These are phyloP conservation scores for Noctua janthina DNA, from an alignment of 2,888 invertebrate genomes.

Conservation along the genomic window DNA sequence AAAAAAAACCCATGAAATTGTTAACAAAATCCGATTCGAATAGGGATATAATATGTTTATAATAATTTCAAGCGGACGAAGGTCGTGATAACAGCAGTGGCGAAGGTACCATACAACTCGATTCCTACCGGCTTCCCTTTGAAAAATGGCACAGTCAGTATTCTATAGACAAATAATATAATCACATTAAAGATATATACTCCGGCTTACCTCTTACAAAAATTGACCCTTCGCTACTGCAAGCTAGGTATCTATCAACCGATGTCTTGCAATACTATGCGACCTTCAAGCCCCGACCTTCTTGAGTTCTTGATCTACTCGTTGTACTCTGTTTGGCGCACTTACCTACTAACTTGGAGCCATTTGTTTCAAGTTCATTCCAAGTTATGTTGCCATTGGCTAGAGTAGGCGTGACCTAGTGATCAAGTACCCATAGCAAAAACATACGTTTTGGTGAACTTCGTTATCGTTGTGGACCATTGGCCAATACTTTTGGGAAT, in stretches of 20 bases:
- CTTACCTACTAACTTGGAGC: constrained; percentile 13
- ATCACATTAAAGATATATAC: no score
- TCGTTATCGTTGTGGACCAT: neutral
- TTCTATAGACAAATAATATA: no score
- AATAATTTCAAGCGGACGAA: no score
- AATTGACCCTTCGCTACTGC: no score
- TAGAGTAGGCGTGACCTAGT: constrained; percentile 8
- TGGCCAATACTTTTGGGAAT: neutral
- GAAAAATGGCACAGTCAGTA: no score
- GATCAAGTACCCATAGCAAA: neutral
- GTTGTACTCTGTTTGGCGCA: constrained; percentile 23
- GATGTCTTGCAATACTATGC: constrained; percentile 19
- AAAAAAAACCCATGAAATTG: no score
- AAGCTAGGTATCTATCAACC: neutral
- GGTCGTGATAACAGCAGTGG: no score
- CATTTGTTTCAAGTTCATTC: constrained; percentile 40
- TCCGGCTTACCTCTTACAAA: no score
- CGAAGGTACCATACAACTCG: no score
- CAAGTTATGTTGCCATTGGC: neutral
- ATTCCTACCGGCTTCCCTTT: no score
- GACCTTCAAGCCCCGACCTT: constrained; percentile 34
- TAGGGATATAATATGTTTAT: no score
- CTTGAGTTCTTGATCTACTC: constrained; percentile 28
- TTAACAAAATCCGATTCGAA: no score
- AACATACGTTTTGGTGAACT: neutral